Conservation (phyloP, 2,113 vertebrate genomes). For the Typhlomys cinereus region DNA sequence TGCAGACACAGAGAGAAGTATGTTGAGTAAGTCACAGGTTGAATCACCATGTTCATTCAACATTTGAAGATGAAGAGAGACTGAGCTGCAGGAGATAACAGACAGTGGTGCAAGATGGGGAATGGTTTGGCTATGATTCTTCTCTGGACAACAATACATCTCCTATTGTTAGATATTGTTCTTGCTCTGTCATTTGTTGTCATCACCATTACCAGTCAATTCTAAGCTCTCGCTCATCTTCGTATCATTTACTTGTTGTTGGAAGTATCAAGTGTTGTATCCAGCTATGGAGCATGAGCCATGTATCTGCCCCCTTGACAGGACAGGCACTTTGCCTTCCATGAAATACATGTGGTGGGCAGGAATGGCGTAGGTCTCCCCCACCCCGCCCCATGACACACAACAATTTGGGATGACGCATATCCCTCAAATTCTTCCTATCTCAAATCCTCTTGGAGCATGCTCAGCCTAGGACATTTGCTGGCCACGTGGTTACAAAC, state of each 20-base stretch:
- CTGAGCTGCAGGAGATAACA: not conserved
- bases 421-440: not conserved
- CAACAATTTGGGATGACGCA: not conserved
- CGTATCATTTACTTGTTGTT: not conserved
- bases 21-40: not conserved
- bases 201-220: not conserved
- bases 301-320: not conserved
- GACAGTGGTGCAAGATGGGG: not conserved
- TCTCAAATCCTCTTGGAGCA: not conserved
- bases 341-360: not conserved
- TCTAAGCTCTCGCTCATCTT: not conserved
- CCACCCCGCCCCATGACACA: not conserved
- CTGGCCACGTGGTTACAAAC: not conserved
- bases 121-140: not conserved
- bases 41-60: not conserved
- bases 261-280: not conserved
- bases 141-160: not conserved
- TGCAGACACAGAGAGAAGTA: no score
- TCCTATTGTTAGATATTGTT: not conserved
- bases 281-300: not conserved
- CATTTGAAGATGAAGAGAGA: not conserved
- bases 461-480: not conserved
- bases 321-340: not conserved
- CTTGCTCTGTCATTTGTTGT: not conserved
- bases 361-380: not conserved